Evolutionary conservation across 2,113 vertebrate genomes (phyloP), one percentile per base, ranked within the genome.

Genomic region (Rhea pennata): DNA sequence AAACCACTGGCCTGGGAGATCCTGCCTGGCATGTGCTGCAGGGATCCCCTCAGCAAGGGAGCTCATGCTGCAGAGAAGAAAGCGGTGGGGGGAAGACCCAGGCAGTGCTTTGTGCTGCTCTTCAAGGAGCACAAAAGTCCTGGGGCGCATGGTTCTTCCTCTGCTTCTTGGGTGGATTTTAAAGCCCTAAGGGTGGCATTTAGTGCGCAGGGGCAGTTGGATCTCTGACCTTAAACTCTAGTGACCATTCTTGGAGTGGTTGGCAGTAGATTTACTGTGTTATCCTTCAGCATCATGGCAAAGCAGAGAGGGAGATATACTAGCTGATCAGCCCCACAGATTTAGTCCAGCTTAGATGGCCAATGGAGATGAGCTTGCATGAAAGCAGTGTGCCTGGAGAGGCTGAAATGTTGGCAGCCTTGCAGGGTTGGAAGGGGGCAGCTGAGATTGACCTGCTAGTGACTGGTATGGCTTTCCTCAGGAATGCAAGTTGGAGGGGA

Each of bases 71-170:
- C 39, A 22, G 5, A 59, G 15, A 44, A 33, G 75, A 22, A 66
- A 71, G 26, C 40, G 20, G 10, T 4, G 53, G n/a, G 51, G 72
- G 44, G 50, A n/a, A 82, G 48, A 79, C 58, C 83, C 86, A 39
- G 17, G 8, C 4, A 13, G 42, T 36, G 3, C 27, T 93, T 81
- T 58, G 27, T 22, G 48, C 73, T 46, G 80, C 20, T 87, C 27
- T 56, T 23, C 3, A 2, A 69, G 71, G 69, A 58, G 48, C 73
- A 67, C 71, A 58, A 39, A 36, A 10, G 5, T 39, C 10, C 16
- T 26, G 56, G 62, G 33, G 2, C 12, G 51, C 0, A 0, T 6
- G 12, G 53, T 36, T 61, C 39, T 40, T 64, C 33, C 58, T 61
- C 4, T 31, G 36, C 29, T 76, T 84, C 54, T 29, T 15, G 26